A percentile compares a stretch with the other conserved stretches of the same genome.
These are phyloP conservation scores for Acrobasis suavella DNA, from an alignment of 2,888 invertebrate genomes.

Conservation along the genomic window DNA sequence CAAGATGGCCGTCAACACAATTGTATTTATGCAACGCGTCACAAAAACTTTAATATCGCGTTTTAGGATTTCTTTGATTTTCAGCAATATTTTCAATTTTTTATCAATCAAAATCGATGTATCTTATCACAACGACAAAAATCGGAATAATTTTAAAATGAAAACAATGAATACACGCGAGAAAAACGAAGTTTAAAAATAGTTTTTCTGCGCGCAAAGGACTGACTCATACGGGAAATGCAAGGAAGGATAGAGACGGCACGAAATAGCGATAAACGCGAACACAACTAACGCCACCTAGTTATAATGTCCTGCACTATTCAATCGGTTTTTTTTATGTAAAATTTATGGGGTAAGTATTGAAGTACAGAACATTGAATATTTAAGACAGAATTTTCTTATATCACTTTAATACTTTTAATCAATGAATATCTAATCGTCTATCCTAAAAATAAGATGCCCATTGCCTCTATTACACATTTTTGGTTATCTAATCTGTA, in stretches of 20 bases:
- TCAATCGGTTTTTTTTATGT: not conserved
- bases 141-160: not conserved
- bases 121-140: constrained; percentile 27
- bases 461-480: no score
- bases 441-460: no score
- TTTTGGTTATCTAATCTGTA: no score
- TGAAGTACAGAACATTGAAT: no score
- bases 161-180: not conserved
- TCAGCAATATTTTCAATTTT: not conserved
- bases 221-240: constrained; percentile 12
- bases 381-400: no score
- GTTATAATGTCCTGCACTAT: not conserved
- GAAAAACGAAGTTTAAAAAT: not conserved
- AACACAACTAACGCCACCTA: constrained; percentile 8
- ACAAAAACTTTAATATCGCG: constrained; percentile 43
- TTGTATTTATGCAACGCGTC: constrained; percentile 35
- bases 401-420: no score
- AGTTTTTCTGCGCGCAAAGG: constrained; percentile 12
- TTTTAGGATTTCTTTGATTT: constrained; percentile 34
- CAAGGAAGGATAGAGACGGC: constrained; percentile 26
- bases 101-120: not conserved
- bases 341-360: no score
- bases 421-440: no score
- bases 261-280: constrained; percentile 17
- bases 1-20: fast-evolving